Evolutionary conservation across 1,140 invertebrate genomes (phyloP).

Genomic region (Lethrus apterus): DNA sequence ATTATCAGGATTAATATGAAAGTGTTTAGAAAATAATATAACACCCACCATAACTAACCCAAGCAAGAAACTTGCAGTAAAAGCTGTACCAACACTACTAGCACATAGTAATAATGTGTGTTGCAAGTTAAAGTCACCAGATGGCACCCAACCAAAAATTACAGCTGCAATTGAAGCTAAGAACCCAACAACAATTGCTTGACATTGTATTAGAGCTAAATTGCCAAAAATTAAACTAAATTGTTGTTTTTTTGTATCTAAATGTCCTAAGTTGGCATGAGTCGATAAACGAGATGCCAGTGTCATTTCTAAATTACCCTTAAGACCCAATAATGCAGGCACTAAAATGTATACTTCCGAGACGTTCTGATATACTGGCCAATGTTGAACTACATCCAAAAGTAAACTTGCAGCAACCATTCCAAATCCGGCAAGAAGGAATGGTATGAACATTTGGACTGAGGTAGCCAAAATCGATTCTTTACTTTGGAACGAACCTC

Average conservation of each 20-base stretch:
- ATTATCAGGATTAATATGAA: conserved; percentile 84
- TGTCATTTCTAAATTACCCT: conserved; percentile 98
- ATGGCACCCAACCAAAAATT: conserved; percentile 73
- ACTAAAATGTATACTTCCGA: conserved; percentile 83
- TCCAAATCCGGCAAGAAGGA: conserved; percentile 83
- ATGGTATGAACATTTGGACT: conserved; percentile 83
- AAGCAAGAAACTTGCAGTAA: conserved; percentile 72
- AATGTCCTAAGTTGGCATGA: conserved; percentile 48
- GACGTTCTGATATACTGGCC: conserved; percentile 76
- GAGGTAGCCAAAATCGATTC: conserved; percentile 56
- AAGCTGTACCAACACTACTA: conserved; percentile 83
- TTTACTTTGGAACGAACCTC: conserved; percentile 8
- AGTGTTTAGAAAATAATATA: conserved; percentile 64
- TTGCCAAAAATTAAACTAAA: conserved; percentile 76
- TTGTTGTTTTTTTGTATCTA: conserved; percentile 59
- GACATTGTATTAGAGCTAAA: conserved; percentile 69
- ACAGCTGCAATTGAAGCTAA: conserved; percentile 81
- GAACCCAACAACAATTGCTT: conserved; percentile 89
- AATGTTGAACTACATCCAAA: conserved; percentile 78
- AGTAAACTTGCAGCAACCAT: conserved; percentile 86
- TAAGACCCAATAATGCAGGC: conserved; percentile 86
- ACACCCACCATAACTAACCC: conserved; percentile 77
- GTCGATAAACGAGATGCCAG: conserved; percentile 89
- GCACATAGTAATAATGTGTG: conserved; percentile 83
- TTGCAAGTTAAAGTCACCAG: conserved; percentile 70